Conservation (phyloP, 2,113 vertebrate species). For the Microcebus ravelobensis region DNA sequence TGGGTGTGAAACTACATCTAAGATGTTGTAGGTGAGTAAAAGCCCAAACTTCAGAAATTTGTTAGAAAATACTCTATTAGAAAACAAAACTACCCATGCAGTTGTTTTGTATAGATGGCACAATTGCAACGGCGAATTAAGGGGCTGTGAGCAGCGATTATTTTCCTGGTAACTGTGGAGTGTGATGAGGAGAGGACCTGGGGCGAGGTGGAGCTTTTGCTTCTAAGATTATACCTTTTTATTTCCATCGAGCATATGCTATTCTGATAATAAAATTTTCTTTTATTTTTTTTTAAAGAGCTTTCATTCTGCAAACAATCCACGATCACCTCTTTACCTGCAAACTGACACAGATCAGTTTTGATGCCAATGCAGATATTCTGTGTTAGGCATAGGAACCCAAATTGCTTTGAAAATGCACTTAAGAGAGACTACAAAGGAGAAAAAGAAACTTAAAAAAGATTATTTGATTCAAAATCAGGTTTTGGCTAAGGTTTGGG, state of each 20-base stretch:
- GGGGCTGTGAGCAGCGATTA: no score
- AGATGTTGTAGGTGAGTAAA: not conserved
- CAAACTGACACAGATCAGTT: not conserved
- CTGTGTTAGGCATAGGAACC: not conserved
- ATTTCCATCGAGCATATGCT: not conserved
- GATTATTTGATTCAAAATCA: not conserved
- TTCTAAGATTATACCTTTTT: not conserved
- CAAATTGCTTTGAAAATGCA: not conserved
- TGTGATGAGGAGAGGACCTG: not conserved
- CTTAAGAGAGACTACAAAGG: not conserved
- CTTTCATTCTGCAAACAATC: not conserved
- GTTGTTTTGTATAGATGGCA: not conserved
- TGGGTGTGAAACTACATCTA: accelerated
- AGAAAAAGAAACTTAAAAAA: not conserved
- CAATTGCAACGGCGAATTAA: not conserved
- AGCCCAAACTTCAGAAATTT: not conserved
- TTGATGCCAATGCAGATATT: not conserved
- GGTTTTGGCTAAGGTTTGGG: not conserved
- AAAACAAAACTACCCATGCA: not conserved
- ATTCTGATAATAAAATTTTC: not conserved
- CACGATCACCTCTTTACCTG: not conserved
- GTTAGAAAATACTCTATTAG: not conserved
- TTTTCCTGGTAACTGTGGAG: not conserved
- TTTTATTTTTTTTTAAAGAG: not conserved
- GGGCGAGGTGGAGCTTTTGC: not conserved